Evolutionary conservation across 2,113 vertebrate genomes (phyloP), one percentile per base, ranked within the genome.

Genomic region (Cyanistes caeruleus): DNA sequence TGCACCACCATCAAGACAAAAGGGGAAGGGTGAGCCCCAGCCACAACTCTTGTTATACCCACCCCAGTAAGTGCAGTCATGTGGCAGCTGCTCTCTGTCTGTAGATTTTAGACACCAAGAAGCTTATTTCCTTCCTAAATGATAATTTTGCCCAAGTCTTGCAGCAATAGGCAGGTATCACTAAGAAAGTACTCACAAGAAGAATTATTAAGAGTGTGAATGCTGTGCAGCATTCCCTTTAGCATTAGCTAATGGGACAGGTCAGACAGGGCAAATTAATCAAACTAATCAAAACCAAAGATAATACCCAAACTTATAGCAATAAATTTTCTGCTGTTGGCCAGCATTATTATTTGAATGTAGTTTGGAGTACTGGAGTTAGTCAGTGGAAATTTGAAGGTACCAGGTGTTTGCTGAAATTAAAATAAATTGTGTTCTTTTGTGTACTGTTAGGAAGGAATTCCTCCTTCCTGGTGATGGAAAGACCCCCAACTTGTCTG

Each of bases 91-190:
- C 74, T 87, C 63, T 76, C 76, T 93, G 41, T 41, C 68, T 90
- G 27, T 39, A 72, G 35, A 49, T 55, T 79, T 89, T 43, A 72
- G 43, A 89, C 74, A 89, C n/a, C 65, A 49, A 69, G 62, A 62
- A 87, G 15, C 43, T 67, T 35, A 6, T 53, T 95, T 97, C 91
- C 81, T 91, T 93, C 89, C 87, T 89, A 89, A 77, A 91, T 89
- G 23, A 87, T n/a, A 87, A 65, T 87, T 82, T 76, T 84, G 72
- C 44, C 37, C 16, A 65, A 74, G 37, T 44, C 58, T 67, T 69
- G 83, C 28, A 87, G 65, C 74, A 76, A 33, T 17, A 91, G 60
- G 56, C 60, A 93, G 80, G 84, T 79, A 67, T 76, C 70, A 24
- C 41, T 37, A 69, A 73, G 53, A 78, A 87, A 35, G 49, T 20